A percentile compares a stretch with the other conserved stretches of the same genome.
phyloP scores from a whole-genome alignment of 2,113 vertebrate genomes.

The Platanista minor region DNA sequence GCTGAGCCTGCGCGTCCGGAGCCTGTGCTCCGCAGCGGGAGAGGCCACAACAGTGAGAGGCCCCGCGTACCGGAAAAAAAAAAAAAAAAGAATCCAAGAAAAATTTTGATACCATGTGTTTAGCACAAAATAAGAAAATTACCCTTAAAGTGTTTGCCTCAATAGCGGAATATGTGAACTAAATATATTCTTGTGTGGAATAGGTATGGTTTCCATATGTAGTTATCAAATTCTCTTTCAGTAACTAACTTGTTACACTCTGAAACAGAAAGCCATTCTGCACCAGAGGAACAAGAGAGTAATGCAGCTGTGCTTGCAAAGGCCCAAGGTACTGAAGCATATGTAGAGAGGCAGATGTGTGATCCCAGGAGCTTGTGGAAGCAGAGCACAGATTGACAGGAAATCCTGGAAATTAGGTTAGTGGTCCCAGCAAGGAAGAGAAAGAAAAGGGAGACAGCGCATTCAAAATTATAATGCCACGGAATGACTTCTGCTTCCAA shows the following conservation, averaged over 20 bases:
- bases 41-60: too few species aligned
- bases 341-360: fast-evolving
- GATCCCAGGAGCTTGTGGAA: not conserved
- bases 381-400: not conserved
- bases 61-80: too few species aligned
- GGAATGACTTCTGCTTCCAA: not conserved
- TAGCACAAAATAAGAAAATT: not conserved
- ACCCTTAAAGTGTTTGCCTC: not conserved
- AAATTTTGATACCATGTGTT: not conserved
- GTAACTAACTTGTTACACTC: not conserved
- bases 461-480: too few species aligned
- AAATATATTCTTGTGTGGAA: not conserved
- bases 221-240: not conserved
- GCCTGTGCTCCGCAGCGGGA: too few species aligned
- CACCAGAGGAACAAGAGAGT: not conserved
- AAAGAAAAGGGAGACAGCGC: too few species aligned
- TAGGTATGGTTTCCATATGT: not conserved
- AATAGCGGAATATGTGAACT: not conserved
- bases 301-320: not conserved
- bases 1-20: too few species aligned
- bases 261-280: not conserved
- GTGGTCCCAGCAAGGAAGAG: not conserved
- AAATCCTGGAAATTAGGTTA: not conserved
- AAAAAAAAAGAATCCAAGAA: not conserved
- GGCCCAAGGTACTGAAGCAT: fast-evolving